These are phyloP conservation scores for Deroplatys truncata DNA, from an alignment of 2,888 invertebrate species.

Conservation along the genomic window DNA sequence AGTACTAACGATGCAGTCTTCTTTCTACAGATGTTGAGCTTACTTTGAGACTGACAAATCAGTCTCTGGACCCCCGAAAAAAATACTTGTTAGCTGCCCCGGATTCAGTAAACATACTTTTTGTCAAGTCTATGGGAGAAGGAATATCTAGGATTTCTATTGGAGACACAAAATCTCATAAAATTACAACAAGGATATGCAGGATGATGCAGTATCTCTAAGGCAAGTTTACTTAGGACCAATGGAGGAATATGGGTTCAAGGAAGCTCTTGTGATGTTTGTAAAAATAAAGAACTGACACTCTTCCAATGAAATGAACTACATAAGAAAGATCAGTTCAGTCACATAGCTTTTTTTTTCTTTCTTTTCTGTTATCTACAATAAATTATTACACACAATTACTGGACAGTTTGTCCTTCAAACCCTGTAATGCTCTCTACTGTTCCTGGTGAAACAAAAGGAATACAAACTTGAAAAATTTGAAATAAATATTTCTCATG, in stretches of 20 bases:
- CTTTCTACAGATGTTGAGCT: conserved; percentile 30
- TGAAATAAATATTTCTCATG: neutral
- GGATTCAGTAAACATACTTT: conserved; percentile 20
- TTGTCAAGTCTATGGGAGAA: conserved; percentile 25
- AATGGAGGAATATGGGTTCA: neutral
- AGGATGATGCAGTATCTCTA: neutral
- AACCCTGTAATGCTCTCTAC: conserved; percentile 12
- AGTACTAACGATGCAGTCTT: conserved; percentile 32
- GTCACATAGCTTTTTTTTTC: neutral
- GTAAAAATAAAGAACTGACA: neutral
- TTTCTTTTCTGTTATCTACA: neutral
- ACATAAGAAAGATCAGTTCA: neutral
- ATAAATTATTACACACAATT: neutral
- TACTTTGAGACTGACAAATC: conserved; percentile 27
- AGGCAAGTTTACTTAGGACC: neutral
- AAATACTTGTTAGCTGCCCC: conserved; percentile 25
- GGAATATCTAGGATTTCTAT: neutral
- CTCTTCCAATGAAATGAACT: neutral
- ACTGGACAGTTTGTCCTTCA: neutral
- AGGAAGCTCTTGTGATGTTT: neutral
- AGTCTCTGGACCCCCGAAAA: conserved; percentile 29
- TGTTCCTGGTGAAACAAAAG: conserved; percentile 5
- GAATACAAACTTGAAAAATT: conserved; percentile 10
- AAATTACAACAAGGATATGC: neutral
- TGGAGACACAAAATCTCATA: neutral